Base-by-base conservation (phyloP, 2,113 vertebrate species). In the Neogobius melanostomus region DNA sequence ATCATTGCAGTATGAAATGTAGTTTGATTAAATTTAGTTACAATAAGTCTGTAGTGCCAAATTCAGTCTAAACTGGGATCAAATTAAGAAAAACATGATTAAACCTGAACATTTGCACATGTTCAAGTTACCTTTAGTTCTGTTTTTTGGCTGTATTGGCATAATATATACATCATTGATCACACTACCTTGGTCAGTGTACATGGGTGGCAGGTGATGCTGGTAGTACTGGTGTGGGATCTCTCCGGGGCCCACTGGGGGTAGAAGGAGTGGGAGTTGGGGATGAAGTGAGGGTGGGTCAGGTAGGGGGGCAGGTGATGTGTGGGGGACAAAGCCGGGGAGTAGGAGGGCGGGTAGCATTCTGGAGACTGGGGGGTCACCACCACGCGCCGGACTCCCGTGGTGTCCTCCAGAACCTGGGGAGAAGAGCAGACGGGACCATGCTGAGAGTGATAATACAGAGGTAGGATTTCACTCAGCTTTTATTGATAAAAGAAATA, bases 341-440 rank as follows among this genome's bases (percentile, higher is more conserved):
- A 96, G 72, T 99, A 98, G 64, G 95, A 97, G 47, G 96, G 95
- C 21, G 96, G 96, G 72, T 98, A 99, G 85, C 97, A 99, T 75
- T 99, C 97, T 0, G 96, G 96, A 79, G 97, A 98, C 83, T 98
- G 97, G 3, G 97, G 97, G 17, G 97, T 99, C 56, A 99, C 96
- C 72, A 99, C 97, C 86, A 99, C 97, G 78, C 97, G 92, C 28
- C 97, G 95, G 48, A 99, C 96, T 16, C 97, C 97, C 2, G 96
- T 97, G 90, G 89, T 98, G 76, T 99, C 97, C 89, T 99, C 97
- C 81, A 99, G 92, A 87, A 99, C 97, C 97, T 99, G 77, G 0
- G 77, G 62, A 68, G 65, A 66, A 6, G 28, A 68, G 28, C 46
- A 51, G 48, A n/a, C 62, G 5, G 6, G 7, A 21, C 17, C 11